Conservation (phyloP, 2,113 vertebrate genomes). For the Tetrax tetrax region DNA sequence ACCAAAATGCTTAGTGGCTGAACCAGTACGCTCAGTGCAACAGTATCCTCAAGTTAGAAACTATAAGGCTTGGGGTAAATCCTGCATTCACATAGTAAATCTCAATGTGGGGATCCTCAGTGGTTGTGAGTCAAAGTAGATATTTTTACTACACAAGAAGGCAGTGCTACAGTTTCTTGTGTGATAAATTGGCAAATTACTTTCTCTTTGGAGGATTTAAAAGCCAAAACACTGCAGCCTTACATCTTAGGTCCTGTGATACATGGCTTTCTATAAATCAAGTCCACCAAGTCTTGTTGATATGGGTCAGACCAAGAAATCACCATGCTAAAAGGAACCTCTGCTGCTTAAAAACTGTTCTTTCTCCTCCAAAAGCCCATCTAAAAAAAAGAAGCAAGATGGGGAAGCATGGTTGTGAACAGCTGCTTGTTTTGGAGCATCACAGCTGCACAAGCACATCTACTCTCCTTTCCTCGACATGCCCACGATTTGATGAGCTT, state of each 20-base stretch:
- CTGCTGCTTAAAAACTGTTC: not conserved
- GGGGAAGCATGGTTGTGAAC: not conserved
- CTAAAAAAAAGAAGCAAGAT: not conserved
- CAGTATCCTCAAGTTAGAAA: not conserved
- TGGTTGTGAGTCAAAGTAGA: fast-evolving
- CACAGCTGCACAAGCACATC: not conserved
- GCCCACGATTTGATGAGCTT: not conserved
- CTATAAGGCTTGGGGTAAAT: not conserved
- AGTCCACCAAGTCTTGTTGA: not conserved
- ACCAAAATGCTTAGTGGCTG: not conserved
- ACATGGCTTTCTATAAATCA: not conserved
- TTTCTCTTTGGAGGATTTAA: not conserved
- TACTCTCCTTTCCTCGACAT: not conserved
- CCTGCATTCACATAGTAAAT: not conserved
- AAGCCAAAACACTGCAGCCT: not conserved
- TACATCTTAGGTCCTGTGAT: not conserved
- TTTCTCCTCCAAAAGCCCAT: not conserved
- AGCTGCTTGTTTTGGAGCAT: not conserved
- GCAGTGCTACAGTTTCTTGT: not conserved
- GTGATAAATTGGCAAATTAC: not conserved
- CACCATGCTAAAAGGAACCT: not conserved
- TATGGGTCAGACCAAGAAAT: not conserved
- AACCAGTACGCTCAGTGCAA: not conserved
- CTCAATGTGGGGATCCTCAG: not conserved
- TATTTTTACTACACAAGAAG: not conserved